These are phyloP conservation scores for Papilio elwesi DNA, from an alignment of 2,888 invertebrate genomes.

Conservation along the genomic window DNA sequence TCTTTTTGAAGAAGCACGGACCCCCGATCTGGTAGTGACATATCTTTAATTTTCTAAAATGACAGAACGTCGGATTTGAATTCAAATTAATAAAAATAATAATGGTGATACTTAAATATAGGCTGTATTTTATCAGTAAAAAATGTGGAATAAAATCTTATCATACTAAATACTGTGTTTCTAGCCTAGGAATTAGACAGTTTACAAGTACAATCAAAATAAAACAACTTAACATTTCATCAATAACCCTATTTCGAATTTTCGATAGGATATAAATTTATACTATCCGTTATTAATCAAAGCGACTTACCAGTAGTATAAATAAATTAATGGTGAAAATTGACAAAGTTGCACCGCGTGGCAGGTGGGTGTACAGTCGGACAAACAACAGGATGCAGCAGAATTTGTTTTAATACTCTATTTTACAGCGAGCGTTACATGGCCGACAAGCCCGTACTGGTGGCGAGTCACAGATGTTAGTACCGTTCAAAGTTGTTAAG, in stretches of 20 bases:
- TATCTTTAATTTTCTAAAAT: conserved; percentile 4
- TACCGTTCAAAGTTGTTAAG: conserved; percentile 10
- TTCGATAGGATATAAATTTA: background rate
- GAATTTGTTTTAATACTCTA: conserved; percentile 20
- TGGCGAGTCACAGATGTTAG: conserved; percentile 18
- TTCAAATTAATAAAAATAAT: background rate
- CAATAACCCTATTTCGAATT: no score
- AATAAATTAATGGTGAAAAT: conserved; percentile 12
- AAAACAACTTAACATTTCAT: background rate
- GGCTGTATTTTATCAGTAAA: background rate
- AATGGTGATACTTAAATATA: background rate
- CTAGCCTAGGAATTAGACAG: no score
- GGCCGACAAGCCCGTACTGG: conserved; percentile 16
- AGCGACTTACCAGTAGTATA: conserved; percentile 2
- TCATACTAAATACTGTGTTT: no score
- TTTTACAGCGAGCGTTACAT: conserved; percentile 14
- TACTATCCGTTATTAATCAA: background rate
- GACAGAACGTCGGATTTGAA: background rate
- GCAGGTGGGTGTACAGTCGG: conserved; percentile 13
- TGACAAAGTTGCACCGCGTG: background rate
- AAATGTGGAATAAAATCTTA: no score
- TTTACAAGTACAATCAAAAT: no score
- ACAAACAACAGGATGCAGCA: conserved; percentile 15
- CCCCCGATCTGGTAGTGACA: conserved; percentile 2
- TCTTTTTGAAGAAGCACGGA: conserved; percentile 8